Base-by-base conservation (phyloP, 2,113 vertebrate species). In the Seriola quinqueradiata region DNA sequence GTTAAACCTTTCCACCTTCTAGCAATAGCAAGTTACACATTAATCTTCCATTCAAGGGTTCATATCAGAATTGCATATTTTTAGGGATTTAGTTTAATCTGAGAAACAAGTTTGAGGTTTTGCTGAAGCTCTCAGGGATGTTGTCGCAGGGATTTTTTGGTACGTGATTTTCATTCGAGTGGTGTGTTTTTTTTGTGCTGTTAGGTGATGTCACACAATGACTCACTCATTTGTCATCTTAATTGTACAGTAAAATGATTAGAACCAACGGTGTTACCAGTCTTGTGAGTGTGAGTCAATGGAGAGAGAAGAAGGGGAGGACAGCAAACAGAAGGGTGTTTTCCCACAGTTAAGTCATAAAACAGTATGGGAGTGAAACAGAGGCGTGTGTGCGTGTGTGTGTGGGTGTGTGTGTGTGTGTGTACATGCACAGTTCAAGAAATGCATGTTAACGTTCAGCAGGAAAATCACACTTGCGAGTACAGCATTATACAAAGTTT, bases 311-410 rank as follows among this genome's bases (percentile, higher is more conserved):
- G 32, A 13, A 14, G 40, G 12, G 75, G 60, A 65, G 65, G 71
- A 23, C n/a, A 32, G 44, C 74, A 85, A 83, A 85, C 82, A 78
- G 36, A 52, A 72, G n/a, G 64, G 63, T 72, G 73, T 86, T 87
- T 89, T 89, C 85, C 65, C 64, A 84, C 70, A 57, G 70, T 92
- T 80, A 72, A 75, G 80, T 82, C 81, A 88, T 83, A 85, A 92
- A 90, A 70, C 0, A 14, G 58, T 85, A 88, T 61, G 54, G 81
- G 70, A 81, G 78, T 75, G 75, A 58, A 79, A 1, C 19, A 4
- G 48, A 23, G 17, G 48, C 28, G n/a, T 69, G 46, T 48, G 46
- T 48, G 42, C 3, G 42, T 13, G 25, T 25, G 25, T 25, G 25
- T 25, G 25, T 25, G 25, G 1, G 25, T 25, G 25, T 25, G 25